Percentiles rank a stretch among this genome's conserved stretches.
These are phyloP conservation scores for Pseudoatta argentina DNA, from an alignment of 1,140 invertebrate species.

Conservation along the genomic window DNA sequence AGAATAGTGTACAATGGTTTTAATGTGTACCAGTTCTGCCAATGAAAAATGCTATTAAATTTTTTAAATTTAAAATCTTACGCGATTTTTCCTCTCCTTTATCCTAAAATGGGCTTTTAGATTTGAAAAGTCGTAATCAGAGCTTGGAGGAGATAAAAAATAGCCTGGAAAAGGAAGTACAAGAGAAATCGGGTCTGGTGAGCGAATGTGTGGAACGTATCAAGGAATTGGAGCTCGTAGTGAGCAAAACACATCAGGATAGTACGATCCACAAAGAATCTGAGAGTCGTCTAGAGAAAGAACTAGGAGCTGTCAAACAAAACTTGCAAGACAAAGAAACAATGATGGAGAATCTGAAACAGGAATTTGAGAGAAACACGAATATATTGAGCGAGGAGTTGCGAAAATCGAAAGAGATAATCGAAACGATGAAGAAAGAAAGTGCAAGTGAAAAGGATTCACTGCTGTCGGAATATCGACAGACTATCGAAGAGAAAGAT, in stretches of 20 bases:
- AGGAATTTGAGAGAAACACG: conserved; percentile 78
- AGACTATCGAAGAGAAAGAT: conserved; percentile 79
- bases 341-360: conserved; percentile 80
- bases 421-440: conserved; percentile 77
- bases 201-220: conserved; percentile 84
- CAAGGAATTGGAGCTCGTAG: conserved; percentile 85
- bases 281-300: conserved; percentile 82
- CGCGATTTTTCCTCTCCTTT: neutral
- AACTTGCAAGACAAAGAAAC: conserved; percentile 77
- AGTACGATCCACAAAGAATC: conserved; percentile 85
- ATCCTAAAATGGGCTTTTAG: conserved; percentile 11
- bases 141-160: conserved; percentile 78
- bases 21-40: no score
- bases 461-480: conserved; percentile 73
- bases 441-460: conserved; percentile 73
- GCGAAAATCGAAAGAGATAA: conserved; percentile 80
- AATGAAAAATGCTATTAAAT: neutral
- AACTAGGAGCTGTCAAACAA: conserved; percentile 71
- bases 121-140: conserved; percentile 76
- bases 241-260: conserved; percentile 86
- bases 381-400: conserved; percentile 82
- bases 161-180: conserved; percentile 74
- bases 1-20: no score
- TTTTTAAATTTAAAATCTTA: neutral
- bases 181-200: conserved; percentile 52